These are phyloP conservation scores for Dendrolimus pini DNA, from an alignment of 2,888 invertebrate genomes.

Conservation along the genomic window DNA sequence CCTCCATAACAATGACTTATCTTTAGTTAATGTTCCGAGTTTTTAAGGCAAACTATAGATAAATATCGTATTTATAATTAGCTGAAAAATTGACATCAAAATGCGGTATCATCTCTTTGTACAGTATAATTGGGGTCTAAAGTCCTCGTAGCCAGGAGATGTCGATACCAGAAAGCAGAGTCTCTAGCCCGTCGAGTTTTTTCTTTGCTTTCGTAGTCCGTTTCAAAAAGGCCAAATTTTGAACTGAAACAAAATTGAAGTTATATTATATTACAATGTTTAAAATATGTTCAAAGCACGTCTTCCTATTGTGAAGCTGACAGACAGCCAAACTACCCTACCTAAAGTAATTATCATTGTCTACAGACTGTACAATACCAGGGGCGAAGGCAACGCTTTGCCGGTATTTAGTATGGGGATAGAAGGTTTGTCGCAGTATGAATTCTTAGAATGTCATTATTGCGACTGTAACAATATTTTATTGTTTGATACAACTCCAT, in stretches of 20 bases:
- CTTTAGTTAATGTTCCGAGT: too few species aligned
- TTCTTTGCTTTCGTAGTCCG: constrained; percentile 37
- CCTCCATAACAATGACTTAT: too few species aligned
- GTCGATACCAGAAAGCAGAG: constrained; percentile 47
- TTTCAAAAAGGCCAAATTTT: constrained; percentile 56
- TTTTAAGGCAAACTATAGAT: too few species aligned
- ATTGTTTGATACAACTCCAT: too few species aligned
- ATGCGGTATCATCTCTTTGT: background rate
- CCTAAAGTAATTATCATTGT: too few species aligned
- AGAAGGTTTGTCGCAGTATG: background rate
- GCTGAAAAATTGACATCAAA: background rate
- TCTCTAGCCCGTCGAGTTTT: constrained; percentile 32
- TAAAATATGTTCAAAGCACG: too few species aligned
- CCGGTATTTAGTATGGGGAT: background rate
- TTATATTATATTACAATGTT: too few species aligned
- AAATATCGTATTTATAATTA: too few species aligned
- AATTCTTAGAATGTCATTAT: background rate
- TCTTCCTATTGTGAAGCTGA: too few species aligned
- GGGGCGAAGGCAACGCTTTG: background rate
- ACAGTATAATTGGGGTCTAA: constrained; percentile 22
- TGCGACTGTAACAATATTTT: too few species aligned
- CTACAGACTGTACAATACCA: too few species aligned
- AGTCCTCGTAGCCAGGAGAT: constrained; percentile 29
- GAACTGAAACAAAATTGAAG: constrained; percentile 28
- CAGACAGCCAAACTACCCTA: too few species aligned